These are phyloP conservation scores for Orchestes rusci DNA, from an alignment of 2,888 invertebrate genomes.

Conservation along the genomic window DNA sequence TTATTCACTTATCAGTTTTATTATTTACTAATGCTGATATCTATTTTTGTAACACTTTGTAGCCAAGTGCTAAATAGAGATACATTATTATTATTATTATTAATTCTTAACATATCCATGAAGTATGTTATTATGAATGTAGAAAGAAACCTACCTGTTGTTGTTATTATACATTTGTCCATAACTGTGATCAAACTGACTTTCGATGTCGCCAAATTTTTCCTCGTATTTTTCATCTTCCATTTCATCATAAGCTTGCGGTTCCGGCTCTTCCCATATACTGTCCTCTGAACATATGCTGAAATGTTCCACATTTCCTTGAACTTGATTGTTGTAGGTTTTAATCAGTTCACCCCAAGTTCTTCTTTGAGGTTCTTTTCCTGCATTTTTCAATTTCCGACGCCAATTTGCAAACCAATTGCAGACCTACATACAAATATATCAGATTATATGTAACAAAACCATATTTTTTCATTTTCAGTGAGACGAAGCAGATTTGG, in stretches of 20 bases:
- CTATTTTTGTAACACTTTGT: too few species aligned
- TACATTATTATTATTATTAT: conserved; percentile 1
- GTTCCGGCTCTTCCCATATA: conserved; percentile 68
- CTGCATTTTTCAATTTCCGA: conserved; percentile 68
- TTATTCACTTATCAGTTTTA: too few species aligned
- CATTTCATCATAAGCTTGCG: conserved; percentile 29
- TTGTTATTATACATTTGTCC: conserved; percentile 28
- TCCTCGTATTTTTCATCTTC: conserved; percentile 20
- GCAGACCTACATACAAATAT: conserved; percentile 62
- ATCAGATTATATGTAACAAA: not conserved
- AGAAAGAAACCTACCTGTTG: conserved; percentile 11
- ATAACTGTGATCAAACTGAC: conserved; percentile 39
- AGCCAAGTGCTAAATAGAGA: too few species aligned
- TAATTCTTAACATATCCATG: too few species aligned
- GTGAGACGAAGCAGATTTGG: too few species aligned
- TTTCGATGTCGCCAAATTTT: conserved; percentile 17
- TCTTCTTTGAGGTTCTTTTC: conserved; percentile 58
- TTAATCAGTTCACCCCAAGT: conserved; percentile 70
- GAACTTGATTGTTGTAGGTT: conserved; percentile 65
- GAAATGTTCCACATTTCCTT: conserved; percentile 73
- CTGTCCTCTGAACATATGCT: conserved; percentile 73
- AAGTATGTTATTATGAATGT: too few species aligned
- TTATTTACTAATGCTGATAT: too few species aligned
- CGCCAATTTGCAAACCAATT: conserved; percentile 85
- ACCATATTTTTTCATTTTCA: too few species aligned